Conservation (phyloP, 2,888 invertebrate genomes). For the Melieria picta region DNA sequence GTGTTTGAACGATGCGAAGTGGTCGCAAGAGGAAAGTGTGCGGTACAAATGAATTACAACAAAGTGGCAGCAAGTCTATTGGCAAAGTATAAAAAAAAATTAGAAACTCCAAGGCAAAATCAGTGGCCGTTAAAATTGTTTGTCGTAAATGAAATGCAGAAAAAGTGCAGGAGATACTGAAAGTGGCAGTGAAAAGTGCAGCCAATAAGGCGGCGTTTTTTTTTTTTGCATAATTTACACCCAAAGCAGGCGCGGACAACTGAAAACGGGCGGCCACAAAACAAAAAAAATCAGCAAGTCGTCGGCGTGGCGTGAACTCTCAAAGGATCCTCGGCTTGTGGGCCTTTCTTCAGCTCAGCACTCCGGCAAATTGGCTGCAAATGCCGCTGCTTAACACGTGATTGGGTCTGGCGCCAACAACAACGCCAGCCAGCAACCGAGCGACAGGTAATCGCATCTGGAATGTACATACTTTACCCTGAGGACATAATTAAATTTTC, state of each 20-base stretch:
- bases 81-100: slow-evolving; percentile 28
- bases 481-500: slow-evolving; percentile 65
- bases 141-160: slow-evolving; percentile 52
- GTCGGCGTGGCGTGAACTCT: slow-evolving; percentile 21
- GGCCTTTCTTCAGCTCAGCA: neutral
- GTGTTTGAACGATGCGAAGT: slow-evolving; percentile 1
- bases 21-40: slow-evolving; percentile 6
- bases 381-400: slow-evolving; percentile 10
- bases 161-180: slow-evolving; percentile 37
- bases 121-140: slow-evolving; percentile 55
- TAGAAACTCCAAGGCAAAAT: slow-evolving; percentile 41
- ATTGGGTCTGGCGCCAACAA: slow-evolving; percentile 25
- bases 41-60: slow-evolving; percentile 33
- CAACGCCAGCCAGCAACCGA: slow-evolving; percentile 21
- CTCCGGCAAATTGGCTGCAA: slow-evolving; percentile 18
- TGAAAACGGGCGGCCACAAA: neutral
- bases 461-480: slow-evolving; percentile 50
- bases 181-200: neutral
- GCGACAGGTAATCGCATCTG: slow-evolving; percentile 23
- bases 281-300: neutral
- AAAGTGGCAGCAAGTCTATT: slow-evolving; percentile 29
- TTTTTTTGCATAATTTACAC: slow-evolving; percentile 24
- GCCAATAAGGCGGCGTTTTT: slow-evolving; percentile 2
- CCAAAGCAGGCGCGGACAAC: neutral
- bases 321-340: neutral